phyloP scores from a whole-genome alignment of 1,140 invertebrate species.

The Marisa cornuarietis region DNA sequence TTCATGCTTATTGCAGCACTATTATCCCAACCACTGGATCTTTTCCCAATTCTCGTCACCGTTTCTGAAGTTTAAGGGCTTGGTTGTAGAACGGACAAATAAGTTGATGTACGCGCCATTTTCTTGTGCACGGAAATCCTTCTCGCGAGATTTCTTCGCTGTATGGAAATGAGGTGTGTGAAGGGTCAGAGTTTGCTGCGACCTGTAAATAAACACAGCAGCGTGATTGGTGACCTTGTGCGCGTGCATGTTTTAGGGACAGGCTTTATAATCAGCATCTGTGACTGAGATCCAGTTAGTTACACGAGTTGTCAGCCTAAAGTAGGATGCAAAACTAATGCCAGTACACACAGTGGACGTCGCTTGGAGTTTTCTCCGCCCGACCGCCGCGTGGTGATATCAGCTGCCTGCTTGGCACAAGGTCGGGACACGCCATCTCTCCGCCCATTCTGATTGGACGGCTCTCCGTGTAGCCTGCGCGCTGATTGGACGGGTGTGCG shows the following conservation, averaged over 20 bases:
- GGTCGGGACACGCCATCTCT: slow-evolving; percentile 19
- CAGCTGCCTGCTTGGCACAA: neutral
- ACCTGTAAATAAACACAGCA: slow-evolving; percentile 18
- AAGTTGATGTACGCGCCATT: slow-evolving; percentile 5
- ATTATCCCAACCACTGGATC: too few species aligned
- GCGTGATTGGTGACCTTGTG: slow-evolving; percentile 2
- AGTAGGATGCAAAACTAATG: neutral
- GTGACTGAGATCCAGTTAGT: neutral
- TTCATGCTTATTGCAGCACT: neutral
- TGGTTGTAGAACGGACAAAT: too few species aligned
- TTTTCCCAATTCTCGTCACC: too few species aligned
- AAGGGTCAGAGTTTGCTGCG: neutral
- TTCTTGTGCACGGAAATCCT: neutral
- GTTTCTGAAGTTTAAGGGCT: too few species aligned
- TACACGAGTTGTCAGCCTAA: neutral
- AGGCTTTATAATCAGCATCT: slow-evolving; percentile 6
- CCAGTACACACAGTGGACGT: slow-evolving; percentile 4
- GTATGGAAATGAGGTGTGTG: slow-evolving; percentile 3
- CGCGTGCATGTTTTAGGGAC: neutral
- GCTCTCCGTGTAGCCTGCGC: slow-evolving; percentile 3
- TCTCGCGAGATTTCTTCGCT: neutral
- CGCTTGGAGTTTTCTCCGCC: neutral
- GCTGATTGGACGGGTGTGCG: too few species aligned
- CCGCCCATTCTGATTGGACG: slow-evolving; percentile 20
- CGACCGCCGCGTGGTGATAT: slow-evolving; percentile 9